Percentiles rank a stretch among this genome's conserved stretches.
Conservation (phyloP, 64 coral and sea anemone genomes). For the Actinia tenebrosa region DNA sequence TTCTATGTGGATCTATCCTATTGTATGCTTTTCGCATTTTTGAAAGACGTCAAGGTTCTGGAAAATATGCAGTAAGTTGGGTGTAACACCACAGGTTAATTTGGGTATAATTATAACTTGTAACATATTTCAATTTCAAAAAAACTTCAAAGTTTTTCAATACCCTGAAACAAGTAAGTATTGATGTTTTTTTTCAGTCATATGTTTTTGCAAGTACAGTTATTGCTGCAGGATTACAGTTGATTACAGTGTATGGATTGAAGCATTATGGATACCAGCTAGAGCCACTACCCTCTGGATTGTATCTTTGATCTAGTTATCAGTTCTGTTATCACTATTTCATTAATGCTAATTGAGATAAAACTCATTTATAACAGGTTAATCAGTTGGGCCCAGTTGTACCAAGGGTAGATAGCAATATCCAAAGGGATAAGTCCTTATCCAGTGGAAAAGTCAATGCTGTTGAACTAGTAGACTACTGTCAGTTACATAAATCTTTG, state of each 20-base stretch:
- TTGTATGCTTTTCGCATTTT: slow-evolving; percentile 80
- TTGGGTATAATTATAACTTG: not conserved
- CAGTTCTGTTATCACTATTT: too few species aligned
- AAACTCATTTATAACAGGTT: not conserved
- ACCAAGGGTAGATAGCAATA: too few species aligned
- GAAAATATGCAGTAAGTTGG: slow-evolving; percentile 72
- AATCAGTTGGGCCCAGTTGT: not conserved
- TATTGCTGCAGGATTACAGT: slow-evolving; percentile 70
- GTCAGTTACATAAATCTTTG: too few species aligned
- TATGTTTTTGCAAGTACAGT: slow-evolving; percentile 67
- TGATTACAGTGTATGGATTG: slow-evolving; percentile 45
- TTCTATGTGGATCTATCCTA: slow-evolving; percentile 83
- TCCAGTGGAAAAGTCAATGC: too few species aligned
- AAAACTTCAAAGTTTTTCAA: too few species aligned
- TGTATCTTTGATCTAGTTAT: slow-evolving; percentile 36
- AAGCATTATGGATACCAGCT: slow-evolving; percentile 54
- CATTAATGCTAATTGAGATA: not conserved
- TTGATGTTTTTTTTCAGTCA: slow-evolving; percentile 40
- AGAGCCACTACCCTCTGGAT: slow-evolving; percentile 57
- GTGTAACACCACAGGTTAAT: not conserved
- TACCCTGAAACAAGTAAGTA: too few species aligned
- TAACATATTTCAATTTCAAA: too few species aligned
- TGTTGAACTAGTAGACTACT: too few species aligned
- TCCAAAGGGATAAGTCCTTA: too few species aligned
- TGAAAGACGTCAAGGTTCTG: slow-evolving; percentile 82